These are phyloP conservation scores for Melieria picta DNA, from an alignment of 2,888 invertebrate species.

Conservation along the genomic window DNA sequence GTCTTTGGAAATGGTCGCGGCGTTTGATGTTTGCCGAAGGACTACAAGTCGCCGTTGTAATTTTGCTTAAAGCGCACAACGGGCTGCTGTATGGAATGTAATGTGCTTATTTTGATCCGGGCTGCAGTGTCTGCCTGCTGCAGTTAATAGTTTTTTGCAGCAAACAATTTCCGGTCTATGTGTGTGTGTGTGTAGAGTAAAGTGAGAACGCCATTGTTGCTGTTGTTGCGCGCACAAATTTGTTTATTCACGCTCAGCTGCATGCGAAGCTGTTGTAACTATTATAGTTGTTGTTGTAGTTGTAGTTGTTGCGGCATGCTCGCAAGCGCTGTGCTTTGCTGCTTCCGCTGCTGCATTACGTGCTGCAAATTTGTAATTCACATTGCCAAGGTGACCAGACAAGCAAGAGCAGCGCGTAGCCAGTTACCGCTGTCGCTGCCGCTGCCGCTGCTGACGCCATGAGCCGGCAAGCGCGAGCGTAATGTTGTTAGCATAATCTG, in stretches of 20 bases:
- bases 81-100: background rate
- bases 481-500: slow-evolving; percentile 1
- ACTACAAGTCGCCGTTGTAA: background rate
- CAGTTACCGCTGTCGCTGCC: background rate
- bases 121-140: background rate
- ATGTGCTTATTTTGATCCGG: background rate
- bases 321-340: background rate
- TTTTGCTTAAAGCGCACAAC: background rate
- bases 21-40: background rate
- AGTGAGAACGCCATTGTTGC: too few species aligned
- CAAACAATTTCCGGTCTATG: slow-evolving; percentile 41
- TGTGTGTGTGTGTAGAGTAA: background rate
- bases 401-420: background rate
- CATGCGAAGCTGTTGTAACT: background rate
- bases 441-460: too few species aligned
- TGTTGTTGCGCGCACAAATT: background rate
- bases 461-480: background rate
- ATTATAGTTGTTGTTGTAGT: too few species aligned
- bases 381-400: background rate
- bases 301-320: too few species aligned
- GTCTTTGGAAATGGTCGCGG: background rate
- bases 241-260: slow-evolving; percentile 5
- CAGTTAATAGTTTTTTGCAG: slow-evolving; percentile 37
- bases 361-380: slow-evolving; percentile 10
- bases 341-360: background rate